Conservation (phyloP, 2,113 vertebrate genomes). For the Tautogolabrus adspersus region DNA sequence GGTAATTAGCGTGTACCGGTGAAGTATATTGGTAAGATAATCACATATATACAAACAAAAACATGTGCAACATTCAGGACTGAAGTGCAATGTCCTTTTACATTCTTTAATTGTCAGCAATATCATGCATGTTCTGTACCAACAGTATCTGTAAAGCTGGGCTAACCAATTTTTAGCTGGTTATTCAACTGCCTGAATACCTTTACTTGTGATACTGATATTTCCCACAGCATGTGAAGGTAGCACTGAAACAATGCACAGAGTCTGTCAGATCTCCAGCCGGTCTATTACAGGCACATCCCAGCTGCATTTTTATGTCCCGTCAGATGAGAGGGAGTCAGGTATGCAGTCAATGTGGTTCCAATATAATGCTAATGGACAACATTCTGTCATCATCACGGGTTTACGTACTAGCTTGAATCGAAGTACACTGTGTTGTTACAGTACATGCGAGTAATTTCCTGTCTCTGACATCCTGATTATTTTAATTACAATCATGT, state of each 20-base stretch:
- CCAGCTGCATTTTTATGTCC: constrained; percentile 49
- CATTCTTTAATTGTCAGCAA: too few species aligned
- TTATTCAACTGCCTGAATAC: neutral
- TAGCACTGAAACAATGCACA: neutral
- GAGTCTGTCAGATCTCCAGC: neutral
- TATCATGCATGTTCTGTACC: too few species aligned
- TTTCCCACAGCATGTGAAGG: constrained; percentile 20
- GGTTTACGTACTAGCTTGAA: constrained; percentile 19
- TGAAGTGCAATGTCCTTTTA: too few species aligned
- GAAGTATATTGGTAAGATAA: too few species aligned
- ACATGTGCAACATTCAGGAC: too few species aligned
- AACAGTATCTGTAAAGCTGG: too few species aligned
- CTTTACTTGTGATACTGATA: neutral
- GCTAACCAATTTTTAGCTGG: neutral
- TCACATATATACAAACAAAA: too few species aligned
- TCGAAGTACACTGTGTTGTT: constrained; percentile 12
- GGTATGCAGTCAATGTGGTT: constrained; percentile 27
- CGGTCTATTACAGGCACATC: constrained; percentile 25
- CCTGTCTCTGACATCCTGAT: constrained; percentile 49
- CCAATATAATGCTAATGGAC: constrained; percentile 45
- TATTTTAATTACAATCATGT: constrained; percentile 49
- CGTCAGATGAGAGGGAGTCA: constrained; percentile 52
- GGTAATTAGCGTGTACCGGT: too few species aligned
- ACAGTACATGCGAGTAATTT: constrained; percentile 30
- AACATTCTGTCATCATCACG: constrained; percentile 37